Conservation (phyloP, 2,113 vertebrate species). For the Ammodytes marinus region DNA sequence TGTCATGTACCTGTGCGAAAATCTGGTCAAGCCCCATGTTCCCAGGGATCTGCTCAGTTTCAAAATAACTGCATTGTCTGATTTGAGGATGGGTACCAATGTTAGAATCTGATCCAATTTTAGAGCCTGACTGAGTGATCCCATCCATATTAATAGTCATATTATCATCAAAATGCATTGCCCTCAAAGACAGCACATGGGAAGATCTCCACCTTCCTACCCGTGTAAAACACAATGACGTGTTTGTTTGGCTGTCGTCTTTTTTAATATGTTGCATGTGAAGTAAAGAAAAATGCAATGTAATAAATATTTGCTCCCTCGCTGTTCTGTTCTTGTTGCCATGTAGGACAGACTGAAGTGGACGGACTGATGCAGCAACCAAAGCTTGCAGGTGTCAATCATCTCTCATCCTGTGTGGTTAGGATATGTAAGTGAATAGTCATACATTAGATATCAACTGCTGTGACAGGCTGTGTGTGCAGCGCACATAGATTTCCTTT, state of each 20-base stretch:
- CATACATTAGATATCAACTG: slow-evolving; percentile 16
- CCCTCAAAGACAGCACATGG: slow-evolving; percentile 34
- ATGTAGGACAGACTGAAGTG: not conserved
- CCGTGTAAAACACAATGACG: slow-evolving; percentile 28
- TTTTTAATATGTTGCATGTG: slow-evolving; percentile 13
- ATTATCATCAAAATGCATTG: slow-evolving; percentile 47
- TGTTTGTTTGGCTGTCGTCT: not conserved
- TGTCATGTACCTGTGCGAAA: slow-evolving; percentile 11
- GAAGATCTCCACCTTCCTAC: slow-evolving; percentile 13
- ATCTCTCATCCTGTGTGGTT: slow-evolving; percentile 35
- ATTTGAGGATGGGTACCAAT: slow-evolving; percentile 52
- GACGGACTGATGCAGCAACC: not conserved
- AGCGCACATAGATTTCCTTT: slow-evolving; percentile 28
- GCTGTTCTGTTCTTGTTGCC: not conserved
- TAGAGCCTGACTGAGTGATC: slow-evolving; percentile 45
- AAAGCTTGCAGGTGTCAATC: not conserved
- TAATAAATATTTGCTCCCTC: not conserved
- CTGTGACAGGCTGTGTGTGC: not conserved
- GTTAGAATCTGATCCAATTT: slow-evolving; percentile 22
- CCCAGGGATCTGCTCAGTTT: slow-evolving; percentile 54
- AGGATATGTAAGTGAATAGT: slow-evolving; percentile 5
- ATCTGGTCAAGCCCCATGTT: slow-evolving; percentile 51
- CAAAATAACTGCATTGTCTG: slow-evolving; percentile 60
- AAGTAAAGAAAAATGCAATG: not conserved
- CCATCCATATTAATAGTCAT: slow-evolving; percentile 66